Percentiles rank a stretch among this genome's conserved stretches.
Evolutionary conservation across 2,888 invertebrate genomes (phyloP).

Genomic region (Hirtodrosophila alboralis): DNA sequence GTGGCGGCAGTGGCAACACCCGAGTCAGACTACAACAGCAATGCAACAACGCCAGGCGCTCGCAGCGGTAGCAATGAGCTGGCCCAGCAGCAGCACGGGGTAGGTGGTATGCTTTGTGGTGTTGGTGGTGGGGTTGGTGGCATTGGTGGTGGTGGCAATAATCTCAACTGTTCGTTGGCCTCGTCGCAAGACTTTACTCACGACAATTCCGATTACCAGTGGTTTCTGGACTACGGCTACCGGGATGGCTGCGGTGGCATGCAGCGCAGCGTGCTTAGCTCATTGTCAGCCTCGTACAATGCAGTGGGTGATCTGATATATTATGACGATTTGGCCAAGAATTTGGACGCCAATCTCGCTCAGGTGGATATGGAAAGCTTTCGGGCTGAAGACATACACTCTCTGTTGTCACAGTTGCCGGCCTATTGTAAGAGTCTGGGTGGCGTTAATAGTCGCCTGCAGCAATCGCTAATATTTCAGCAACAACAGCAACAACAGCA

Average conservation of each 20-base stretch:
- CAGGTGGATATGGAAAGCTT: constrained; percentile 98
- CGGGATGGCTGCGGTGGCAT: constrained; percentile 88
- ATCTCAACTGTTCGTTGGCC: constrained; percentile 84
- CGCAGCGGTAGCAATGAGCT: constrained; percentile 57
- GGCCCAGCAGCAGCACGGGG: constrained; percentile 59
- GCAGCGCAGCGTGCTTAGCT: constrained; percentile 92
- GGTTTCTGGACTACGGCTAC: constrained; percentile 95
- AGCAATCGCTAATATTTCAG: constrained; percentile 75
- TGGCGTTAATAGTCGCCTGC: constrained; percentile 80
- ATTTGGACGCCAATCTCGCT: constrained; percentile 96
- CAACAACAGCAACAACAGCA: constrained; percentile 68
- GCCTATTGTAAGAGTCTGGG: constrained; percentile 88
- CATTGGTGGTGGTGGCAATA: constrained; percentile 66
- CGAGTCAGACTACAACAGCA: constrained; percentile 84
- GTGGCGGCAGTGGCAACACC: constrained; percentile 77
- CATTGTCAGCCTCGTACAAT: constrained; percentile 92
- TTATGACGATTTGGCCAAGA: constrained; percentile 96
- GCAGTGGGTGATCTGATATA: constrained; percentile 88
- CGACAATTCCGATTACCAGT: constrained; percentile 95
- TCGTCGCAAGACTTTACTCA: constrained; percentile 88
- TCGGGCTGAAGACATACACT: constrained; percentile 95
- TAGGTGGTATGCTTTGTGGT: constrained; percentile 77
- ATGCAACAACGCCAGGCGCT: constrained; percentile 82
- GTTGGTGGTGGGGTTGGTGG: constrained; percentile 54
- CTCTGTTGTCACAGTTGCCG: constrained; percentile 91